Conservation (phyloP, 2,113 vertebrate genomes). For the Pipra filicauda region DNA sequence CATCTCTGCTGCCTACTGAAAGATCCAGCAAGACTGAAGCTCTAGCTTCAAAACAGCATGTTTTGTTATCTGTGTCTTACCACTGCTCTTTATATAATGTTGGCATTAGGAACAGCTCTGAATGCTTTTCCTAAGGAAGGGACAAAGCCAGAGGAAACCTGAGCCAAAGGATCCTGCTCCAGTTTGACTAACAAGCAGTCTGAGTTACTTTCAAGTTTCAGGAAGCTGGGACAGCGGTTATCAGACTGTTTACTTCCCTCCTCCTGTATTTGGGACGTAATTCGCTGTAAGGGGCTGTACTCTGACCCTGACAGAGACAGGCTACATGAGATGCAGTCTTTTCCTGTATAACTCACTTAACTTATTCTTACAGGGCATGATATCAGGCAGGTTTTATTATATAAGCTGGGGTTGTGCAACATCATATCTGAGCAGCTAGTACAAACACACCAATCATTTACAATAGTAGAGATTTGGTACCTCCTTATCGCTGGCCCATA, state of each 20-base stretch:
- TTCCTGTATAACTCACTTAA: background rate
- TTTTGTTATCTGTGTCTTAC: background rate
- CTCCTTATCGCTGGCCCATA: background rate
- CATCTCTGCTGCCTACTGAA: background rate
- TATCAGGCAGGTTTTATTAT: background rate
- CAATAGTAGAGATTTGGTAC: background rate
- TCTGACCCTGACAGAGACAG: background rate
- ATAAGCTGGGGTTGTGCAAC: background rate
- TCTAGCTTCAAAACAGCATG: background rate
- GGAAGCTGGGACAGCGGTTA: background rate
- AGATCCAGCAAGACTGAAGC: background rate
- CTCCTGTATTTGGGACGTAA: background rate
- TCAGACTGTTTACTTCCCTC: constrained; percentile 47
- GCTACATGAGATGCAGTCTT: background rate
- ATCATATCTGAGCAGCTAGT: background rate
- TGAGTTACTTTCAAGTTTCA: constrained; percentile 41
- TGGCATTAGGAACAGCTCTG: background rate
- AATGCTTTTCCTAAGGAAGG: background rate
- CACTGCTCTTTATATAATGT: background rate
- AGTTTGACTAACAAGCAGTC: background rate
- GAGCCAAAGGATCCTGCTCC: background rate
- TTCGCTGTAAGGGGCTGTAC: background rate
- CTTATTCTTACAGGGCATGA: background rate
- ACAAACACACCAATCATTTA: background rate
- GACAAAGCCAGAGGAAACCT: background rate